phyloP scores from a whole-genome alignment of 2,888 invertebrate genomes.

The Drymonia ruficornis region DNA sequence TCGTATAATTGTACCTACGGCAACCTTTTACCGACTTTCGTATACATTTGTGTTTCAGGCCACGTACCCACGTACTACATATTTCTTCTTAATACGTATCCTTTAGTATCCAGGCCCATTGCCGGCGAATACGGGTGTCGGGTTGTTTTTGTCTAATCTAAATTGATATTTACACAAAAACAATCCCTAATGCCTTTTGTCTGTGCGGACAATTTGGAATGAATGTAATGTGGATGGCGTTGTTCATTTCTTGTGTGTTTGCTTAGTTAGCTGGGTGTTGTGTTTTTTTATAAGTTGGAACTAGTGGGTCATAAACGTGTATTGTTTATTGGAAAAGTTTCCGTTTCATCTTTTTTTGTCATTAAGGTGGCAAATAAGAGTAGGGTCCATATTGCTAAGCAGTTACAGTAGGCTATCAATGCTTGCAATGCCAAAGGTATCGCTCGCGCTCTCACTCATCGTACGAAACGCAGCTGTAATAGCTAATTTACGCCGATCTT shows the following conservation, averaged over 20 bases:
- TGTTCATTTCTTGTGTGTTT: conserved; percentile 11
- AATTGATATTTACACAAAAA: conserved; percentile 57
- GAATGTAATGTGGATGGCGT: conserved; percentile 22
- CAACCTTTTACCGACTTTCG: conserved; percentile 44
- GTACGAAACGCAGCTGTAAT: too few species aligned
- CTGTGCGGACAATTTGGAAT: conserved; percentile 19
- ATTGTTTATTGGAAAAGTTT: too few species aligned
- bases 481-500: too few species aligned
- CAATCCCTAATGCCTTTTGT: conserved; percentile 35
- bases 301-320: too few species aligned
- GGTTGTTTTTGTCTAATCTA: conserved; percentile 47
- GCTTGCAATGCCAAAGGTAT: too few species aligned
- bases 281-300: not conserved
- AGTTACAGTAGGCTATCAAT: too few species aligned
- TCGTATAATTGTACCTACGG: conserved; percentile 20
- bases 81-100: conserved; percentile 65
- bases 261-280: not conserved
- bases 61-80: conserved; percentile 60
- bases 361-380: too few species aligned
- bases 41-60: conserved; percentile 47
- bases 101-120: conserved; percentile 45
- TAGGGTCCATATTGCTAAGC: too few species aligned
- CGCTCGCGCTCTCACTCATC: too few species aligned
- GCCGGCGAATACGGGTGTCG: conserved; percentile 34
- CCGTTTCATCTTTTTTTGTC: not conserved